Base-by-base conservation (phyloP, 2,888 invertebrate species). In the Mesochorus sp. region DNA sequence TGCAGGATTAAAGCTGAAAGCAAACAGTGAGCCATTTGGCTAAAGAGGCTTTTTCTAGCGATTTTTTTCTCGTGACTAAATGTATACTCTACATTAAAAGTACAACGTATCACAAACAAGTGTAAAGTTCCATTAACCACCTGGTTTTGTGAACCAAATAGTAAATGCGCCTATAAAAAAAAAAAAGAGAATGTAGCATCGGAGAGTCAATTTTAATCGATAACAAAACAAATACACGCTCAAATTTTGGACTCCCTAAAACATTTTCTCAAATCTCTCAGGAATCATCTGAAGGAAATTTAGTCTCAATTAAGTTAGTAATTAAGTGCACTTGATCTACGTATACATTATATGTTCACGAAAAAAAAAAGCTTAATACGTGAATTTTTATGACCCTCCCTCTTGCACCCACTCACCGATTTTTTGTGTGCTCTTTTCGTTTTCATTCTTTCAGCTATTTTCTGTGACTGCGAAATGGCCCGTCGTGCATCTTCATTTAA, bases 401-500 rank as follows among this genome's bases (percentile, higher is more conserved):
- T 64, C 34, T n/a, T 19, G 31, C 12, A 19, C 19, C 44, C 37
- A 10, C 21, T 31, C 31, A n/a, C n/a, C 34, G 8, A 14, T 47
- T 17, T 51, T 39, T 37, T 12, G 19, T 10, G 31, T 31, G 21
- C 6, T 24, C 34, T 34, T 34, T 31, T 14, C 14, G n/a, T 64
- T 34, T 21, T 26, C 14, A 3, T 31, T n/a, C 21, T 62, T 51
- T 49, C 39, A 51, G 17, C 39, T 21, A 57, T 55, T 53, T 67
- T 76, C 24, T 37, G 72, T 57, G 51, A 44, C 74, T 47, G 24
- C 74, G 72, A 82, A 86, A 79, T 82, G 79, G 82, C 73, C 79
- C 70, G 79, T 84, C 86, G 84, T 86, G 80, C 77, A 84, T 87
- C 86, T 87, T 84, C 85, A 86, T 87, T 86, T 86, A 83, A 86